Evolutionary conservation across 2,797 vertebrate species (phyloP), one percentile per base, ranked within the genome.

Genomic region (Sebastes jordani): DNA sequence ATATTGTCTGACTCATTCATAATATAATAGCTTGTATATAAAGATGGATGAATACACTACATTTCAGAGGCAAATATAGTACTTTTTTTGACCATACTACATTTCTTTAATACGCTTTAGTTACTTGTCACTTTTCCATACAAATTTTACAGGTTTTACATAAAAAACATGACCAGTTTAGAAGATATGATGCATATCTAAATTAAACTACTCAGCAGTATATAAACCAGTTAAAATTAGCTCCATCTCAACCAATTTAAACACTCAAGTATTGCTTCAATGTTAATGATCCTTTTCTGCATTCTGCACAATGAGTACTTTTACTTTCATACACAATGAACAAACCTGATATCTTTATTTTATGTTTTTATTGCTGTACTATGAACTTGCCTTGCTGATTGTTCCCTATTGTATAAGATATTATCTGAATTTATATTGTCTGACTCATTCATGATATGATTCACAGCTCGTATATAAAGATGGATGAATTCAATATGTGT

Each of bases 391-490:
- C 16, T 46, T 46, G 42, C 16, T 46, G 42, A 46, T 18, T 46
- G 0, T 0, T 18, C 16, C 42, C 16, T 49, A 49, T 49, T 14
- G 13, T 4, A 3, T 20, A 34, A 62, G 1, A 4, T 60, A 20
- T 1, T 16, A 1, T 29, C 7, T 59, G 25, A 13, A 22, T 8
- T 23, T 23, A 23, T 38, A 64, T 23, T 23, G 1, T 23, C 7
- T 42, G 34, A 42, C 36, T 42, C 62, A 64, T 64, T 64, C n/a
- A 63, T 63, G 1, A 34, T 14, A 38, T n/a, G 30, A 20, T 30
- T 13, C 20, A 34, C 20, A 62, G 10, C n/a, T 22, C n/a, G 18
- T 25, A 23, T 30, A 8, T 25, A 59, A 52, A 38, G 22, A 38
- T 71, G 10, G 32, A 34, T 38, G 14, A 22, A 22, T 54, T 76